These are phyloP conservation scores for Prorops nasuta DNA, from an alignment of 1,140 invertebrate species.

Conservation along the genomic window DNA sequence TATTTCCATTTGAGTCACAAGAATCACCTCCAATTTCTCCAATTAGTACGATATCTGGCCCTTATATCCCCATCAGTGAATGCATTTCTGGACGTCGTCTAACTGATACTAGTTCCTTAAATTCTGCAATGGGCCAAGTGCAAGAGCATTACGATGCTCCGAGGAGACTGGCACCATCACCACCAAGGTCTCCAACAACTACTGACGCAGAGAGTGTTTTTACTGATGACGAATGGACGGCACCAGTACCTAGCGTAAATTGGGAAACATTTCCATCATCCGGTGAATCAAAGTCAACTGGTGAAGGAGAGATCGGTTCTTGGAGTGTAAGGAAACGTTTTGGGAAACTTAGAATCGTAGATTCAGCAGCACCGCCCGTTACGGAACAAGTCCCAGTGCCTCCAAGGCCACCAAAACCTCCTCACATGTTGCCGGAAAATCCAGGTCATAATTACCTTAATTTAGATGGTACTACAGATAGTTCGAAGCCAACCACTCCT, in stretches of 20 bases:
- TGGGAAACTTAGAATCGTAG: conserved; percentile 56
- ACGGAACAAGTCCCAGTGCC: conserved; percentile 56
- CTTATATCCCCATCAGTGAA: conserved; percentile 83
- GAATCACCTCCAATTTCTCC: conserved; percentile 64
- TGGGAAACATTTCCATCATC: conserved; percentile 59
- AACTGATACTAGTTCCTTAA: conserved; percentile 49
- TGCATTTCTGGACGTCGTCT: conserved; percentile 78
- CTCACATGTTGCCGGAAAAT: conserved; percentile 55
- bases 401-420: conserved; percentile 75
- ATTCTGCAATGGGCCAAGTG: conserved; percentile 40
- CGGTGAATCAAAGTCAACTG: conserved; percentile 22
- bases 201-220: conserved; percentile 54
- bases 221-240: conserved; percentile 41
- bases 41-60: conserved; percentile 63
- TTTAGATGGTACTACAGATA: conserved; percentile 50
- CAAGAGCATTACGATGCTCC: conserved; percentile 52
- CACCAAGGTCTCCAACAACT: conserved; percentile 50
- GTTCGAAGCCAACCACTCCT: conserved; percentile 47
- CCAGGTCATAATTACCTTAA: conserved; percentile 61
- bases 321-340: conserved; percentile 62
- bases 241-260: conserved; percentile 53
- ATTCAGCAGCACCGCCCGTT: conserved; percentile 30
- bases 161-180: conserved; percentile 46
- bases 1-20: conserved; percentile 52
- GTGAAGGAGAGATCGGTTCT: conserved; percentile 60